Evolutionary conservation across 2,113 vertebrate species (phyloP).

Genomic region (Indri indri): DNA sequence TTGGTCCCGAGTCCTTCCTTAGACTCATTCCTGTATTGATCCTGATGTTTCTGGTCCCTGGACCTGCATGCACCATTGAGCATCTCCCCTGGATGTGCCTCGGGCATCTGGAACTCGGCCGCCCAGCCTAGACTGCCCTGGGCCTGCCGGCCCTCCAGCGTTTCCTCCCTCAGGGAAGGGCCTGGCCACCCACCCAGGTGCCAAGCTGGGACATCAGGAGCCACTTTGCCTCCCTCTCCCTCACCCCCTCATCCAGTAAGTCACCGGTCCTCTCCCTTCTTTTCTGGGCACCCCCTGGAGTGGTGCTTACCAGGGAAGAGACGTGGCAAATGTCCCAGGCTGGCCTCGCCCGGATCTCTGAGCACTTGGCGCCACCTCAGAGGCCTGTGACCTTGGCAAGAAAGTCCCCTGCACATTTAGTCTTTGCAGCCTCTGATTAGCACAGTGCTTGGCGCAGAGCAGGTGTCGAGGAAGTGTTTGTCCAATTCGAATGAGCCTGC

Average conservation of each 20-base stretch:
- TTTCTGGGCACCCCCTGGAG: background rate
- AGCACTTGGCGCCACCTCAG: background rate
- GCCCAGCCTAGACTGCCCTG: background rate
- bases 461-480: background rate
- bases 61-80: background rate
- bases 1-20: background rate
- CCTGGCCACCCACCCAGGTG: too few relatives aligned
- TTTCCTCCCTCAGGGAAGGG: background rate
- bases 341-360: background rate
- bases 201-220: background rate
- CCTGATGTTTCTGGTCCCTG: background rate
- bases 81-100: background rate
- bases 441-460: background rate
- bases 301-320: background rate
- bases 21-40: background rate
- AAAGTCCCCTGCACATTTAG: background rate
- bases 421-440: background rate
- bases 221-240: background rate
- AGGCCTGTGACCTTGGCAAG: background rate
- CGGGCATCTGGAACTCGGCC: fast-evolving
- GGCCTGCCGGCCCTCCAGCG: background rate
- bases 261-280: background rate
- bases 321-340: background rate
- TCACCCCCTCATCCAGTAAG: background rate
- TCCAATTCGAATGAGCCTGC: background rate